Percentiles rank a stretch among this genome's conserved stretches.
Conservation (phyloP, 1,140 invertebrate genomes). For the Caenorhabditis briggsae region DNA sequence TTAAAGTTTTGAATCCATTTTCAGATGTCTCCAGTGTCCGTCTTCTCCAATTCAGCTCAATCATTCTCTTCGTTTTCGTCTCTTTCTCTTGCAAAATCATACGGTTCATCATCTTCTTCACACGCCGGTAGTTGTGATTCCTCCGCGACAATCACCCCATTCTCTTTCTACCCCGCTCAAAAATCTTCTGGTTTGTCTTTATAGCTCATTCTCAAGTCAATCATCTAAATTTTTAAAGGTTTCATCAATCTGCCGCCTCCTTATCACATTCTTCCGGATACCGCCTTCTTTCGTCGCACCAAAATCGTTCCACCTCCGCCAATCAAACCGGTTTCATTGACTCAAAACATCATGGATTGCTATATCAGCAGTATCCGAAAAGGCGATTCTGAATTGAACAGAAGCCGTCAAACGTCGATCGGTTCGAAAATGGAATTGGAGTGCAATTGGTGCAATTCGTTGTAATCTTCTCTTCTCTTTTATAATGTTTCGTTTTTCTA, state of each 20-base stretch:
- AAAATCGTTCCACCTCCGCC: conserved; percentile 1
- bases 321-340: not conserved
- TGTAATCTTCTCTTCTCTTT: not conserved
- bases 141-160: not conserved
- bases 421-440: conserved; percentile 21
- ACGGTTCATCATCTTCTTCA: conserved; percentile 15
- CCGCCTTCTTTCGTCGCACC: conserved; percentile 32
- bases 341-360: conserved; percentile 20
- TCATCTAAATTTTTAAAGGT: conserved; percentile 1
- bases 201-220: not conserved
- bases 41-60: not conserved
- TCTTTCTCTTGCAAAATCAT: not conserved
- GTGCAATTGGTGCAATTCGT: conserved; percentile 14
- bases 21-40: conserved; percentile 10
- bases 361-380: conserved; percentile 24
- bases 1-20: not conserved
- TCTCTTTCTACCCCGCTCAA: conserved; percentile 24
- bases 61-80: conserved; percentile 28
- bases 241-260: conserved; percentile 28
- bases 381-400: conserved; percentile 11
- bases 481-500: not conserved
- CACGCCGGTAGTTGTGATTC: conserved; percentile 26
- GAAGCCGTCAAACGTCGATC: not conserved
- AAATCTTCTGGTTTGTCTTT: conserved; percentile 1
- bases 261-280: conserved; percentile 39